Percentiles rank a stretch among this genome's conserved stretches.
Conservation (phyloP, 2,113 vertebrate species). For the Naja naja region DNA sequence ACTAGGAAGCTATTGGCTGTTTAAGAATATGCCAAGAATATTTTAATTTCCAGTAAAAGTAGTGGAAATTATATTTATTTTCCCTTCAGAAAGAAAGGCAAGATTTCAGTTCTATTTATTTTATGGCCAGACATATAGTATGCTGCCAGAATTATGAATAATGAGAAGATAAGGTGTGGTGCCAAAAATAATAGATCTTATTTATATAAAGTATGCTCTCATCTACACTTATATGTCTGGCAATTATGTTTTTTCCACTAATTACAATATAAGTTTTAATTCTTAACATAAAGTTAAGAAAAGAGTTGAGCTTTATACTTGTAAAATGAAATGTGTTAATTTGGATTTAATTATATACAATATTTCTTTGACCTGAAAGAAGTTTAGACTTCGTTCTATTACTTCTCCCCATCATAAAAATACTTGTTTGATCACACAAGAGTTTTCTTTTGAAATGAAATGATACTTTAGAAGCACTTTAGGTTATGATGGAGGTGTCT, state of each 20-base stretch:
- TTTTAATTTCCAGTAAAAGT: slow-evolving; percentile 23
- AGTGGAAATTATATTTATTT: slow-evolving; percentile 7
- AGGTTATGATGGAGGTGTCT: not conserved
- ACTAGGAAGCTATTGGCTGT: not conserved
- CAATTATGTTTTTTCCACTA: not conserved
- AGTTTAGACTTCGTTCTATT: not conserved
- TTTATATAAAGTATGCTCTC: slow-evolving; percentile 20
- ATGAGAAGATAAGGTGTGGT: slow-evolving; percentile 4
- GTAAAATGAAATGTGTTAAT: slow-evolving; percentile 4
- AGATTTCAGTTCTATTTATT: slow-evolving; percentile 39
- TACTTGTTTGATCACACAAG: not conserved
- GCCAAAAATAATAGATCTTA: slow-evolving; percentile 18
- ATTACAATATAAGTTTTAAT: slow-evolving; percentile 18
- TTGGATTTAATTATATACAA: not conserved
- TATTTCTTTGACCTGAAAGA: not conserved
- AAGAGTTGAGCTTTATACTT: not conserved
- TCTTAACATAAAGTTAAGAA: not conserved
- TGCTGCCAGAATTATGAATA: slow-evolving; percentile 29
- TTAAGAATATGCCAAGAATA: slow-evolving; percentile 3
- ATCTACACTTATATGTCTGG: slow-evolving; percentile 17
- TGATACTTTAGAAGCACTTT: not conserved
- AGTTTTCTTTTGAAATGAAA: not conserved
- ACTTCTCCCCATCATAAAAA: not conserved
- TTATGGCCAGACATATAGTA: slow-evolving; percentile 3
- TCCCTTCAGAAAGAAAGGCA: slow-evolving; percentile 17